Evolutionary conservation across 2,797 vertebrate species (phyloP).

Genomic region (Chromobotia macracanthus): DNA sequence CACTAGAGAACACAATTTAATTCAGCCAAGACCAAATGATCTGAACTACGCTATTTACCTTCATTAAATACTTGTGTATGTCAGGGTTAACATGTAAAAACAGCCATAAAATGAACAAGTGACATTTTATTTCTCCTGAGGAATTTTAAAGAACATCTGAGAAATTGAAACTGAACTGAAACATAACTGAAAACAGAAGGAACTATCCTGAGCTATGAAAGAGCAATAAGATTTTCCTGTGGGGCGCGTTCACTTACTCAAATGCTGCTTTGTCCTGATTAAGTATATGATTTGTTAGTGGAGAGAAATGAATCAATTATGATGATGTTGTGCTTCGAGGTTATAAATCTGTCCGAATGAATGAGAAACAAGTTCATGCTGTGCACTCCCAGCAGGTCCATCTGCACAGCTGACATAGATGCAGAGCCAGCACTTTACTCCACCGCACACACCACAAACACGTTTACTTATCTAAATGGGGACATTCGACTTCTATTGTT

Average conservation of each 20-base stretch:
- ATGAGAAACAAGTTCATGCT: neutral
- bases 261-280: too few species aligned
- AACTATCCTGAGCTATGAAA: neutral
- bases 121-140: neutral
- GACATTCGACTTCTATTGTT: too few species aligned
- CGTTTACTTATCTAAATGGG: too few species aligned
- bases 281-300: neutral
- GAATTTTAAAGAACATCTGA: too few species aligned
- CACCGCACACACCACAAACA: too few species aligned
- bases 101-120: too few species aligned
- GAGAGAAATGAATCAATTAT: neutral
- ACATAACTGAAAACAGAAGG: neutral
- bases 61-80: neutral
- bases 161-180: too few species aligned
- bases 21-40: neutral
- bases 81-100: neutral
- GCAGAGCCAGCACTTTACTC: constrained; percentile 17
- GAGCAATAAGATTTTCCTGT: neutral
- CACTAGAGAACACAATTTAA: too few species aligned
- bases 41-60: neutral
- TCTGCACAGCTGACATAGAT: constrained; percentile 58
- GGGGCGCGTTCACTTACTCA: neutral
- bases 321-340: constrained; percentile 3
- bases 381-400: constrained; percentile 64
- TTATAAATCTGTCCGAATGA: constrained; percentile 39